phyloP scores from a whole-genome alignment of 2,797 vertebrate species.

The Lacerta viridis region DNA sequence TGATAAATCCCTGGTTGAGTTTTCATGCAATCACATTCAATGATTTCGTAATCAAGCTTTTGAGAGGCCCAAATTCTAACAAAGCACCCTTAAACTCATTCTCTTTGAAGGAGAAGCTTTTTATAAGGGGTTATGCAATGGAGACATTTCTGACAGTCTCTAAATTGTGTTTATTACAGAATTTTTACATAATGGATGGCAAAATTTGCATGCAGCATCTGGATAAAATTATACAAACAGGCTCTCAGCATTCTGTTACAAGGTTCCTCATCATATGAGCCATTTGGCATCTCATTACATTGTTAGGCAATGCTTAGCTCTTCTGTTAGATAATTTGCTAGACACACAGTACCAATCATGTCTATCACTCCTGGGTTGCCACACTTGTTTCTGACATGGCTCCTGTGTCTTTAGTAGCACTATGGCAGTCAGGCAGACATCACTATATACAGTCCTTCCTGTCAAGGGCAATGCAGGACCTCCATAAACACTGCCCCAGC shows the following conservation, averaged over 20 bases:
- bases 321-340: not conserved
- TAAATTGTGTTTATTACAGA: slow-evolving; percentile 10
- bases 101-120: not conserved
- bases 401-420: not conserved
- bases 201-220: slow-evolving; percentile 18
- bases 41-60: slow-evolving; percentile 8
- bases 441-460: not conserved
- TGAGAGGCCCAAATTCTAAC: slow-evolving; percentile 11
- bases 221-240: slow-evolving; percentile 26
- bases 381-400: not conserved
- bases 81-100: slow-evolving; percentile 8
- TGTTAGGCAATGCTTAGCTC: not conserved
- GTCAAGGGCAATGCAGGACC: not conserved
- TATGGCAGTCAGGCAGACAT: not conserved
- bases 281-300: slow-evolving; percentile 24
- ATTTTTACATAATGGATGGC: slow-evolving; percentile 5
- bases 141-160: slow-evolving; percentile 2
- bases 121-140: not conserved
- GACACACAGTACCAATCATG: not conserved
- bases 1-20: not conserved
- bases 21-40: slow-evolving; percentile 5
- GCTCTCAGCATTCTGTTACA: slow-evolving; percentile 10
- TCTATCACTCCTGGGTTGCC: not conserved
- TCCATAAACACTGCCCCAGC: too few species aligned
- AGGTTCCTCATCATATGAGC: slow-evolving; percentile 11